phyloP scores from a whole-genome alignment of 1,140 invertebrate genomes.

The Goniozus legneri region DNA sequence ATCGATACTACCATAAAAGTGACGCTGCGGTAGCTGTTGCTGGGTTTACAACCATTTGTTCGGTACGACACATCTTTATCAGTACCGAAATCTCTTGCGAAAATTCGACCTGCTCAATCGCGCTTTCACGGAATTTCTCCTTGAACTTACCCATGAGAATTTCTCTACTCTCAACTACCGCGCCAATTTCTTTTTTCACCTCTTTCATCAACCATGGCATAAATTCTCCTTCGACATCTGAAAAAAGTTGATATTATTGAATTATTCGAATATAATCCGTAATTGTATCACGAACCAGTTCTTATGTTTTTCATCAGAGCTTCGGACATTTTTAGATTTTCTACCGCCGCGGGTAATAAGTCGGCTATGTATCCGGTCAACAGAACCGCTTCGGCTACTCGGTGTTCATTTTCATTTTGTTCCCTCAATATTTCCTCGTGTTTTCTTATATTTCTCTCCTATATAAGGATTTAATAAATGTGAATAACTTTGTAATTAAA shows the following conservation, averaged over 20 bases:
- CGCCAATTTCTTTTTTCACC: conserved; percentile 74
- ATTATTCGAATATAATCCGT: conserved; percentile 26
- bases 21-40: too few relatives aligned
- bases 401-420: conserved; percentile 71
- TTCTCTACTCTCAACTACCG: conserved; percentile 73
- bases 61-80: too few relatives aligned
- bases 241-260: conserved; percentile 19
- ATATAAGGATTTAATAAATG: conserved; percentile 1
- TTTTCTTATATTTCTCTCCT: conserved; percentile 43
- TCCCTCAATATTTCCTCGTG: conserved; percentile 56
- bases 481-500: not conserved
- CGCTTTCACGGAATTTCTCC: too few relatives aligned
- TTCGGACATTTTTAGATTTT: conserved; percentile 72
- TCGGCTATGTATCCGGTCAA: conserved; percentile 81
- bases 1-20: too few relatives aligned
- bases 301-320: conserved; percentile 71
- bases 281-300: conserved; percentile 53
- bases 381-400: conserved; percentile 76
- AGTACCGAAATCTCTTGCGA: too few relatives aligned
- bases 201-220: conserved; percentile 86
- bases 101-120: too few relatives aligned
- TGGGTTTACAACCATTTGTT: too few relatives aligned
- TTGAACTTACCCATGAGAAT: conserved; percentile 66
- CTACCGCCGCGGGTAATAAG: conserved; percentile 77
- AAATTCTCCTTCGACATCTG: conserved; percentile 73